These are phyloP conservation scores for Dasyornis broadbenti DNA, from an alignment of 2,113 vertebrate genomes.

Conservation along the genomic window DNA sequence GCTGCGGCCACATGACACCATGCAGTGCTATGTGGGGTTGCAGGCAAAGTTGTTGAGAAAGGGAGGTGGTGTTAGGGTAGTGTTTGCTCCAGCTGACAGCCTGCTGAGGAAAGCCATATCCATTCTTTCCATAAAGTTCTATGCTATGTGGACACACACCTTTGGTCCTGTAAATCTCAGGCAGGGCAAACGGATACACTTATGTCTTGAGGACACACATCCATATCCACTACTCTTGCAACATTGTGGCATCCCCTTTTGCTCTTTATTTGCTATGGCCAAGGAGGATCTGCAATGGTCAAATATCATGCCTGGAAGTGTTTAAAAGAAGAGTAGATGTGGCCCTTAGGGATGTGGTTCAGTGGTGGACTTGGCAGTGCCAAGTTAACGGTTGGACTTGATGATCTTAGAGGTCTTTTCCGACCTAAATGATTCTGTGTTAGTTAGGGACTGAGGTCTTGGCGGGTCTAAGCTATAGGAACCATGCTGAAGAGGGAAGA, in stretches of 20 bases:
- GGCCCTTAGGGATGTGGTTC: neutral
- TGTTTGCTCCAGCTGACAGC: neutral
- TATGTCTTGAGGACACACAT: neutral
- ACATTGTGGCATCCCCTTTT: neutral
- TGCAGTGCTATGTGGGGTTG: neutral
- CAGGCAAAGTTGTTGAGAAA: neutral
- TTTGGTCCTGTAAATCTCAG: neutral
- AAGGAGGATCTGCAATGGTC: neutral
- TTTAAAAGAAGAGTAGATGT: neutral
- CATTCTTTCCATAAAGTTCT: neutral
- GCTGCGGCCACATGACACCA: neutral
- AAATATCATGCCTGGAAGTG: neutral
- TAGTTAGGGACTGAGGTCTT: neutral
- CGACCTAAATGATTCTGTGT: neutral
- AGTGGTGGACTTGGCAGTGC: neutral
- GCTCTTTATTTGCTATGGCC: neutral
- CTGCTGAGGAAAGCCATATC: neutral
- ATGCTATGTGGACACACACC: neutral
- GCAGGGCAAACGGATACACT: accelerated
- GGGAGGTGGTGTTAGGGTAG: neutral
- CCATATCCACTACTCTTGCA: neutral
- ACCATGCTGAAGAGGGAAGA: neutral
- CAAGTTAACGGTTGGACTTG: neutral
- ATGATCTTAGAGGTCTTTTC: neutral
- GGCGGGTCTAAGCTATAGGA: neutral